A percentile compares a stretch with the other conserved stretches of the same genome.
Evolutionary conservation across 2,113 vertebrate species (phyloP).

Genomic region (sheep (Ovis aries)): DNA sequence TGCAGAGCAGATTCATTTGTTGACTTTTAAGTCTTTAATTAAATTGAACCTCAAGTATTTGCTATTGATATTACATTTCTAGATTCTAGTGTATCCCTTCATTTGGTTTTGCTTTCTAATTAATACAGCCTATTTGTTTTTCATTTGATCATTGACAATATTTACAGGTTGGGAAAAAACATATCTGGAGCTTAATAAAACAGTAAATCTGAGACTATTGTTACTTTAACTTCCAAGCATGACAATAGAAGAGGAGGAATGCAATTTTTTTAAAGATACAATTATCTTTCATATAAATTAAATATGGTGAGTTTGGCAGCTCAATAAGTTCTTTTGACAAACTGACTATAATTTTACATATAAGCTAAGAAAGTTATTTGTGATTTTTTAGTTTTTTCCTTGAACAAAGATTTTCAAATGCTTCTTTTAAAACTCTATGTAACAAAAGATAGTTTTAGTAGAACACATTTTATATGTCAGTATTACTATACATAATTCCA

Average conservation of each 20-base stretch:
- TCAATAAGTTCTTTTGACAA: constrained; percentile 43
- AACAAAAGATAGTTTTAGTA: background rate
- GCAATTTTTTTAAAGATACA: background rate
- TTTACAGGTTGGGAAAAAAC: background rate
- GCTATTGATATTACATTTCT: background rate
- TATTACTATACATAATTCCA: background rate
- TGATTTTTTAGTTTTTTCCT: background rate
- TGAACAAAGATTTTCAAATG: background rate
- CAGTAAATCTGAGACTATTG: background rate
- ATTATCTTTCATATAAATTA: constrained; percentile 27
- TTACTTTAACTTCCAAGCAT: background rate
- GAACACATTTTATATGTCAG: background rate
- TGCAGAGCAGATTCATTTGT: background rate
- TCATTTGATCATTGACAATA: background rate
- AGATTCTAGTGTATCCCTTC: background rate
- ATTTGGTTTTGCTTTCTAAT: constrained; percentile 44
- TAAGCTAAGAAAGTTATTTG: constrained; percentile 21
- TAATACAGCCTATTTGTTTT: constrained; percentile 49
- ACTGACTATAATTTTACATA: constrained; percentile 34
- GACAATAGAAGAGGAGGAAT: background rate
- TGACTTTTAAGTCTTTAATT: constrained; percentile 40
- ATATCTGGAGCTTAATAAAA: background rate
- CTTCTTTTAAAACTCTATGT: background rate
- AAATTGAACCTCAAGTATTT: constrained; percentile 29
- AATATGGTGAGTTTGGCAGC: constrained; percentile 30